A percentile compares a stretch with the other conserved stretches of the same genome.
phyloP scores from a whole-genome alignment of 2,113 vertebrate species.

The Phalacrocorax aristotelis region DNA sequence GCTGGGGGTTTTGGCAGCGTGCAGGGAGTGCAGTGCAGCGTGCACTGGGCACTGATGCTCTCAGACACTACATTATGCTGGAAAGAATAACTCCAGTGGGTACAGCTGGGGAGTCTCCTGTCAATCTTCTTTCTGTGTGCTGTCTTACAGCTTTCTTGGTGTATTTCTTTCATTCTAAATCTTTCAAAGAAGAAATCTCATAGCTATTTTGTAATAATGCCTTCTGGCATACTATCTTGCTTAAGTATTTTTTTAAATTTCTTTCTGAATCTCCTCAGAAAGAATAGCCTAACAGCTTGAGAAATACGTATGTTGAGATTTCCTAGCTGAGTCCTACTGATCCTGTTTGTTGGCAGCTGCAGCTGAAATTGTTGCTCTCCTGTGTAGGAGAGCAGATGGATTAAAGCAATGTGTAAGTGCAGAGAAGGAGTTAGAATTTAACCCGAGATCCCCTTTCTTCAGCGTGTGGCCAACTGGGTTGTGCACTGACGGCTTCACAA shows the following conservation, averaged over 20 bases:
- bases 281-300: constrained; percentile 34
- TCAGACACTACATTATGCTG: accelerated
- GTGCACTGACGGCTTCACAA: neutral
- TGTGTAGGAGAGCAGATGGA: neutral
- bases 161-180: neutral
- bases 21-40: accelerated
- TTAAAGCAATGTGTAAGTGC: constrained; percentile 9
- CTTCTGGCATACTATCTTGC: constrained; percentile 24
- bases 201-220: constrained; percentile 30
- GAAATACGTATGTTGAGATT: constrained; percentile 37
- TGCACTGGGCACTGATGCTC: neutral
- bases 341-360: constrained; percentile 47
- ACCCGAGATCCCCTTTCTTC: neutral
- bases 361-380: constrained; percentile 24
- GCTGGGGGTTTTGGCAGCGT: neutral
- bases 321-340: constrained; percentile 42
- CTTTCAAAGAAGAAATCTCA: neutral
- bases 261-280: constrained; percentile 29
- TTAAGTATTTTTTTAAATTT: neutral
- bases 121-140: neutral
- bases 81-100: neutral
- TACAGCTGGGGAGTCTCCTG: neutral
- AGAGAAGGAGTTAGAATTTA: constrained; percentile 18
- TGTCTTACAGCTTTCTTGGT: neutral
- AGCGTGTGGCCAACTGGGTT: neutral